Evolutionary conservation across 1,140 invertebrate species (phyloP).

Genomic region (Leptinotarsa lineolata): DNA sequence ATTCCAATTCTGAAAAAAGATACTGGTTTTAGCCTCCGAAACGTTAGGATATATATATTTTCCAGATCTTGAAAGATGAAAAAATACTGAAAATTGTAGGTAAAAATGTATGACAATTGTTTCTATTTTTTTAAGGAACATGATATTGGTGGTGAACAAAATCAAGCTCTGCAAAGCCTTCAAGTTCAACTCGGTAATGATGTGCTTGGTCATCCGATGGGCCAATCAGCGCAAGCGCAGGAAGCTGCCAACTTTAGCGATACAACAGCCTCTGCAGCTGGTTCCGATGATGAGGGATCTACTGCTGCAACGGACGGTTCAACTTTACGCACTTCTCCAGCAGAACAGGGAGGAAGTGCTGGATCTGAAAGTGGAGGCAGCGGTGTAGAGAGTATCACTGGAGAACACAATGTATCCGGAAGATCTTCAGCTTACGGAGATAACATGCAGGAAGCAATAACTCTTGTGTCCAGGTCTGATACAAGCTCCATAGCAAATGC

Average conservation of each 20-base stretch:
- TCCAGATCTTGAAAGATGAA: no score
- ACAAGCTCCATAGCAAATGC: slow-evolving; percentile 61
- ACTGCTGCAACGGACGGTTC: slow-evolving; percentile 92
- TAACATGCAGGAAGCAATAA: slow-evolving; percentile 57
- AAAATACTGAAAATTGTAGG: neutral
- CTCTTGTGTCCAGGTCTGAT: slow-evolving; percentile 58
- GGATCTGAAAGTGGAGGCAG: slow-evolving; percentile 87
- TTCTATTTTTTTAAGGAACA: slow-evolving; percentile 37
- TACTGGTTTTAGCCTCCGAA: no score
- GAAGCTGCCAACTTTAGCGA: slow-evolving; percentile 72
- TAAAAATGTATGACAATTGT: neutral
- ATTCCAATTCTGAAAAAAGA: no score
- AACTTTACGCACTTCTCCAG: slow-evolving; percentile 86
- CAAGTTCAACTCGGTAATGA: slow-evolving; percentile 39
- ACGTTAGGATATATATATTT: no score
- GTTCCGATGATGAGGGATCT: slow-evolving; percentile 85
- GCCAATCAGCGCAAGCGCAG: slow-evolving; percentile 42
- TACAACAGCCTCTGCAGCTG: slow-evolving; percentile 80
- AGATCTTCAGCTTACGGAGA: slow-evolving; percentile 85
- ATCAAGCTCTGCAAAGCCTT: slow-evolving; percentile 33
- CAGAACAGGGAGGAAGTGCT: slow-evolving; percentile 77
- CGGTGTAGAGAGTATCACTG: slow-evolving; percentile 87
- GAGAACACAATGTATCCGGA: slow-evolving; percentile 82
- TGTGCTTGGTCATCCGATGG: slow-evolving; percentile 31
- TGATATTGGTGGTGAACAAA: slow-evolving; percentile 42